These are phyloP conservation scores for Caenorhabditis panamensis DNA, from an alignment of 2,888 invertebrate species.

Conservation along the genomic window DNA sequence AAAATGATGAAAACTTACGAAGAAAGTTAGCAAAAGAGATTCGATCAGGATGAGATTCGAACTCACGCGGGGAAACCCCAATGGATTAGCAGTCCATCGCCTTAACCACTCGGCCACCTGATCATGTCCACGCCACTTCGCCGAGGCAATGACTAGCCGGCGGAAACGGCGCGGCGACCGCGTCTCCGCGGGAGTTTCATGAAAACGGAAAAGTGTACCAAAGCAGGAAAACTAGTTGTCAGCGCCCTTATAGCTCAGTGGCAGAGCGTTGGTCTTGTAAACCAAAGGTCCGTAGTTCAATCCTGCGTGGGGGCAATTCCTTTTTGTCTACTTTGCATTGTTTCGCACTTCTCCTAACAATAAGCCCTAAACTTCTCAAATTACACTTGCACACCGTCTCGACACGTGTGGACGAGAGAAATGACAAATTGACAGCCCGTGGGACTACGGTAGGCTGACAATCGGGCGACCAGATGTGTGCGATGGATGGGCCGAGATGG, in stretches of 20 bases:
- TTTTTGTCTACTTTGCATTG: too few relatives aligned
- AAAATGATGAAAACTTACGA: too few relatives aligned
- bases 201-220: too few relatives aligned
- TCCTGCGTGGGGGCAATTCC: slow-evolving; percentile 66
- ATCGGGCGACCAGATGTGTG: slow-evolving; percentile 21
- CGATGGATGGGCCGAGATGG: background rate
- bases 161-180: too few relatives aligned
- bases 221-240: too few relatives aligned
- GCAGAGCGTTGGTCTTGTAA: slow-evolving; percentile 70
- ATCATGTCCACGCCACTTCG: too few relatives aligned
- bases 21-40: slow-evolving; percentile 16
- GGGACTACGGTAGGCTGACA: slow-evolving; percentile 30
- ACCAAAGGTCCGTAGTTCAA: slow-evolving; percentile 70
- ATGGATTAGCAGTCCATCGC: slow-evolving; percentile 82
- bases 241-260: slow-evolving; percentile 70
- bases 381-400: background rate
- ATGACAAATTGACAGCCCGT: slow-evolving; percentile 39
- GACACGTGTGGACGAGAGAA: slow-evolving; percentile 6
- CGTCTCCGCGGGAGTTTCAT: too few relatives aligned
- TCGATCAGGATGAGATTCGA: slow-evolving; percentile 80
- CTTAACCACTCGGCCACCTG: slow-evolving; percentile 82
- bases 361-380: too few relatives aligned
- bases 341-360: too few relatives aligned
- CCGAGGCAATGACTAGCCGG: too few relatives aligned
- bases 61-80: slow-evolving; percentile 81